Evolutionary conservation across 2,797 vertebrate species (phyloP).

Genomic region (Enteromius viviparus): DNA sequence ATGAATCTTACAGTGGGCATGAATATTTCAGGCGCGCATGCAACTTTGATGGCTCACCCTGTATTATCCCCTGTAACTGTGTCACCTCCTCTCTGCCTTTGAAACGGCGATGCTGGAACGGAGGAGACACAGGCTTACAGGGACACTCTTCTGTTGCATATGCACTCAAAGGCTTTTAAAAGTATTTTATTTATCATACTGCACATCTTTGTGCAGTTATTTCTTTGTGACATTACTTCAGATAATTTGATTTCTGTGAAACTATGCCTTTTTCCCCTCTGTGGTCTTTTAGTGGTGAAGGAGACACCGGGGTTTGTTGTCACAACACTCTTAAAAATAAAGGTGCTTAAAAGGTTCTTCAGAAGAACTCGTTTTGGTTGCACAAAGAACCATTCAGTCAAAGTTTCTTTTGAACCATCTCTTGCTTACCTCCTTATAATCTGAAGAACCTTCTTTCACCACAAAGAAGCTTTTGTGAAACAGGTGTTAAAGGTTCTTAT

Average conservation of each 20-base stretch:
- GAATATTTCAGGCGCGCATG: constrained; percentile 73
- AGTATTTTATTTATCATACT: neutral
- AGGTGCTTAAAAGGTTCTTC: no score
- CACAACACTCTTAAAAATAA: neutral
- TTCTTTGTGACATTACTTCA: neutral
- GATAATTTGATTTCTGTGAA: neutral
- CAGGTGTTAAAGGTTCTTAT: no score
- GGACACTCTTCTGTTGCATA: neutral
- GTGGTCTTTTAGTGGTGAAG: neutral
- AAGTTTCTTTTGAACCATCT: no score
- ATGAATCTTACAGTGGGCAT: constrained; percentile 77
- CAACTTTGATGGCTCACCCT: constrained; percentile 72
- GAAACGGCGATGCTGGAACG: constrained; percentile 11
- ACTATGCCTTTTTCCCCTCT: neutral
- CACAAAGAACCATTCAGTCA: no score
- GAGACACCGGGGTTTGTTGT: neutral
- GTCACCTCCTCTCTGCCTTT: constrained; percentile 49
- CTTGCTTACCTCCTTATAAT: no score
- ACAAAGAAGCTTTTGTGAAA: no score
- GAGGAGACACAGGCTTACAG: neutral
- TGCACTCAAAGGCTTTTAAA: neutral
- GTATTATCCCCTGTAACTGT: constrained; percentile 64
- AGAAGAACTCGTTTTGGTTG: no score
- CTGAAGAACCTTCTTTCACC: no score
- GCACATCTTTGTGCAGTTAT: neutral